These are phyloP conservation scores for Eulemur mongoz DNA, from an alignment of 2,797 vertebrate species.

Conservation along the genomic window DNA sequence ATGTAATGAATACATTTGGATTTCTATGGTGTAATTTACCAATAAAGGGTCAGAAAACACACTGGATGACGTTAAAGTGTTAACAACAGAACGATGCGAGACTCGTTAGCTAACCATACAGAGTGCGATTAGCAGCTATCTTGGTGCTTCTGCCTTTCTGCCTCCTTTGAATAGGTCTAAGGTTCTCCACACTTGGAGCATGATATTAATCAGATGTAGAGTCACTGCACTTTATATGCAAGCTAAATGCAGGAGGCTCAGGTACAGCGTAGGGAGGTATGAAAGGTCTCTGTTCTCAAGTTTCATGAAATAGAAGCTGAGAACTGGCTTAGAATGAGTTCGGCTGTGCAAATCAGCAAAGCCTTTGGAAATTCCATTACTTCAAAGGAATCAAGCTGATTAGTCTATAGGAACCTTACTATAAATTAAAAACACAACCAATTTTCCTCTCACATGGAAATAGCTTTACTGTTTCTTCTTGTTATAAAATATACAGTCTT, in stretches of 20 bases:
- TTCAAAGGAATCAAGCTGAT: not conserved
- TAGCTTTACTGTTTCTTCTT: not conserved
- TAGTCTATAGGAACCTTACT: not conserved
- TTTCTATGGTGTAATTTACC: constrained; percentile 23
- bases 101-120: not conserved
- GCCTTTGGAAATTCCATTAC: not conserved
- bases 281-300: not conserved
- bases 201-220: not conserved
- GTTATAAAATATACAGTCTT: not conserved
- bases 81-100: not conserved
- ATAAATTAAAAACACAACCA: not conserved
- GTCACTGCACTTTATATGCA: not conserved
- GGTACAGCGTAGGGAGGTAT: not conserved
- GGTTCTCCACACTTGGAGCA: not conserved
- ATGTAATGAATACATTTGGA: not conserved
- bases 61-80: not conserved
- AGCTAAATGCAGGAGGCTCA: not conserved
- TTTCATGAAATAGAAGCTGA: not conserved
- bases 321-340: not conserved
- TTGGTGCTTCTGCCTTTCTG: not conserved
- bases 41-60: constrained; percentile 1
- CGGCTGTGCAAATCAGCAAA: not conserved
- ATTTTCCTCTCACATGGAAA: not conserved
- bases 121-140: not conserved
- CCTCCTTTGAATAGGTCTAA: not conserved